These are phyloP conservation scores for Archegozetes longisetosus DNA, from an alignment of 1,140 invertebrate species.

Conservation along the genomic window DNA sequence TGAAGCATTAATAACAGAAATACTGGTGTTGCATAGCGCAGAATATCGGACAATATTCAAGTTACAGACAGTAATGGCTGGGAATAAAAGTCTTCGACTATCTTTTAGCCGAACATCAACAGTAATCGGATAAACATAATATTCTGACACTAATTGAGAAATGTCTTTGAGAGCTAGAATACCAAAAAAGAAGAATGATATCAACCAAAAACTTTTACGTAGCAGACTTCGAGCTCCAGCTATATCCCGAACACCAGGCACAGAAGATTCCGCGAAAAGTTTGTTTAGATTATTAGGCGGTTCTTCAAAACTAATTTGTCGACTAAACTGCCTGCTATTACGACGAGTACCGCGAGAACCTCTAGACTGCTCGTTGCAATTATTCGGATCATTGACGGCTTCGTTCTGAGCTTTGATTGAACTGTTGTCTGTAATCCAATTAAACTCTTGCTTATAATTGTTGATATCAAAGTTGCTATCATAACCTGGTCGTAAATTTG, in stretches of 20 bases:
- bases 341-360: background rate
- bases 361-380: background rate
- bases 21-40: conserved; percentile 15
- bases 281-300: conserved; percentile 5
- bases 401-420: background rate
- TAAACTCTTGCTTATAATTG: background rate
- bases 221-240: conserved; percentile 6
- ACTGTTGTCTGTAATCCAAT: background rate
- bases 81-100: conserved; percentile 24
- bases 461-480: background rate
- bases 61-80: conserved; percentile 31
- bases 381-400: background rate
- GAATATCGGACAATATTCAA: conserved; percentile 26
- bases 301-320: background rate
- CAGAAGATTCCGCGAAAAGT: conserved; percentile 14
- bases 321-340: background rate
- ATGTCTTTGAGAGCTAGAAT: conserved; percentile 17
- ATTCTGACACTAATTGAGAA: conserved; percentile 17
- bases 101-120: conserved; percentile 20
- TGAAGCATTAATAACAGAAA: conserved; percentile 12
- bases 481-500: no score
- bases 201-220: conserved; percentile 18
- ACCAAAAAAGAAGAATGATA: conserved; percentile 16
- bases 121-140: conserved; percentile 20
- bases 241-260: conserved; percentile 18